A percentile compares a stretch with the other conserved stretches of the same genome.
Conservation (phyloP, 1,140 invertebrate genomes). For the Pantala flavescens region DNA sequence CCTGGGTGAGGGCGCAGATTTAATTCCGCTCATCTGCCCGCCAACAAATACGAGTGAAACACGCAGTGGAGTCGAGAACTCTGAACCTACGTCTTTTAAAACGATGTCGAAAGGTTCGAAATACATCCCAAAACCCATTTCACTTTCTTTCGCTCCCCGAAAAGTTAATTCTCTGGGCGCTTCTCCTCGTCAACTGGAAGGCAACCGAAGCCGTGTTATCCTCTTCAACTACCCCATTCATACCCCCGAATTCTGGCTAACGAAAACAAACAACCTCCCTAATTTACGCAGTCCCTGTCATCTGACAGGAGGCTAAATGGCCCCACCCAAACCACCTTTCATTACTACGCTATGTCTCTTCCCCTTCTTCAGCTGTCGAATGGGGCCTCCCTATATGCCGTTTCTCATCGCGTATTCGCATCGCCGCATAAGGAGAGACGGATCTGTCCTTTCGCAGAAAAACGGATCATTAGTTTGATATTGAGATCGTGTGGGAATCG, state of each 20-base stretch:
- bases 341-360: background rate
- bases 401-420: no score
- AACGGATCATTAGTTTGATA: no score
- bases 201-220: background rate
- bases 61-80: no score
- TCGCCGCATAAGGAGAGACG: no score
- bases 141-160: background rate
- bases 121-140: background rate
- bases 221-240: background rate
- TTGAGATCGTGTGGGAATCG: no score
- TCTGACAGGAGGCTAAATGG: background rate
- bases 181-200: background rate
- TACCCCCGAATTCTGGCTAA: background rate
- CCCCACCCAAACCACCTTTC: background rate
- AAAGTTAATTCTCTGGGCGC: background rate
- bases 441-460: no score
- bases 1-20: no score
- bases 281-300: background rate
- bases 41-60: no score
- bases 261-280: constrained; percentile 1
- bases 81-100: no score
- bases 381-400: background rate
- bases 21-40: no score
- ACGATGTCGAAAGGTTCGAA: no score
- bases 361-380: background rate